Percentiles rank a stretch among this genome's conserved stretches.
These are phyloP conservation scores for Sander lucioperca DNA, from an alignment of 2,113 vertebrate species.

Conservation along the genomic window DNA sequence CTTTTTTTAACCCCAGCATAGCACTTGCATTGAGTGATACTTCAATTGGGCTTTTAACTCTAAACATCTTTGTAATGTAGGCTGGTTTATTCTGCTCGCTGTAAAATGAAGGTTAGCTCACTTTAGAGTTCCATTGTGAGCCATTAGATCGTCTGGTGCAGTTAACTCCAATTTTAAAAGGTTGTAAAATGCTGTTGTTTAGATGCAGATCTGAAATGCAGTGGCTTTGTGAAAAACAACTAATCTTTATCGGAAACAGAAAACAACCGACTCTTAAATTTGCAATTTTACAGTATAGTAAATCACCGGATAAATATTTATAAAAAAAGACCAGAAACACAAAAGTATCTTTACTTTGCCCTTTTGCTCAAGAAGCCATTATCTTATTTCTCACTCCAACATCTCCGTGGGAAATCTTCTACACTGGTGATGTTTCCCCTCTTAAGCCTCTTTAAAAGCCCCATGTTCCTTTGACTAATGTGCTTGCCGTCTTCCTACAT, in stretches of 20 bases:
- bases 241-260: conserved; percentile 1
- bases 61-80: conserved; percentile 17
- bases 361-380: conserved; percentile 9
- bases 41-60: conserved; percentile 34
- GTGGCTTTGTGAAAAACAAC: conserved; percentile 7
- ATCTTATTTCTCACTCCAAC: conserved; percentile 19
- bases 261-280: conserved; percentile 21
- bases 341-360: conserved; percentile 20
- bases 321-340: conserved; percentile 8
- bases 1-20: not conserved
- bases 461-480: conserved; percentile 32
- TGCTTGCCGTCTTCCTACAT: conserved; percentile 36
- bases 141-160: conserved; percentile 27
- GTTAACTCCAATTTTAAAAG: conserved; percentile 42
- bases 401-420: conserved; percentile 14
- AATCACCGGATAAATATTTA: conserved; percentile 51
- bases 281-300: conserved; percentile 12
- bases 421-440: conserved; percentile 1
- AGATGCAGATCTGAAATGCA: conserved; percentile 23
- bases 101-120: conserved; percentile 35
- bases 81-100: conserved; percentile 19
- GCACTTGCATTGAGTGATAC: not conserved
- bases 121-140: conserved; percentile 28
- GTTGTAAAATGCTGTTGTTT: conserved; percentile 40
- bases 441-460: conserved; percentile 48